Evolutionary conservation across 2,888 invertebrate genomes (phyloP).

Genomic region (Eupithecia dodoneata): DNA sequence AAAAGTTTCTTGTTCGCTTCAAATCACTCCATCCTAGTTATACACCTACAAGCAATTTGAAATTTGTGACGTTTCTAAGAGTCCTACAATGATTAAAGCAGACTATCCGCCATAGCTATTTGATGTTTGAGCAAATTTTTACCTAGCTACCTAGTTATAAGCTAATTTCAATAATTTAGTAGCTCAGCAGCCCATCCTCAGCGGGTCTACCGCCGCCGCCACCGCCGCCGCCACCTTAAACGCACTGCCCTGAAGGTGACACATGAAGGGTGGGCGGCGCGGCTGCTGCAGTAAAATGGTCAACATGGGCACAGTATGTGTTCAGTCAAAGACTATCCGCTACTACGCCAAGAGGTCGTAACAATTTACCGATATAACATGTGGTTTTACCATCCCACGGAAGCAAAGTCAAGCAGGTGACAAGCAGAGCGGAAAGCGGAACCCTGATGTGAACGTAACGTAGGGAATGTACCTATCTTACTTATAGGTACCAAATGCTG

Average conservation of each 20-base stretch:
- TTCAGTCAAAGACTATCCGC: background rate
- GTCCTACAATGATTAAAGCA: no score
- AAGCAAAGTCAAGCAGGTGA: constrained; percentile 39
- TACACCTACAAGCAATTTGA: no score
- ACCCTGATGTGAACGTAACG: constrained; percentile 40
- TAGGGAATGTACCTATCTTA: constrained; percentile 6
- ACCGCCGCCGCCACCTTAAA: no score
- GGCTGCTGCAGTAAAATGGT: background rate
- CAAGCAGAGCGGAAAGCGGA: constrained; percentile 69
- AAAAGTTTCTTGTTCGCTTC: no score
- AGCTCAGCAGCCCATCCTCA: background rate
- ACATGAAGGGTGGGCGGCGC: background rate
- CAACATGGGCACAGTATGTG: background rate
- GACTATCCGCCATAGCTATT: no score
- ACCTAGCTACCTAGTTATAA: no score
- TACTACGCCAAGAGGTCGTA: background rate
- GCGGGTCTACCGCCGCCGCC: background rate
- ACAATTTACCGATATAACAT: background rate
- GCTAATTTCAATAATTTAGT: background rate
- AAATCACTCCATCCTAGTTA: no score
- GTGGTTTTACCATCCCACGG: background rate
- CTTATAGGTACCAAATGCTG: background rate
- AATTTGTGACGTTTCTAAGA: no score
- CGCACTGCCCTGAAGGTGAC: background rate
- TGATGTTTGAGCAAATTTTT: no score